Evolutionary conservation across 2,113 vertebrate species (phyloP).

Genomic region (Corythoichthys haematopterus): DNA sequence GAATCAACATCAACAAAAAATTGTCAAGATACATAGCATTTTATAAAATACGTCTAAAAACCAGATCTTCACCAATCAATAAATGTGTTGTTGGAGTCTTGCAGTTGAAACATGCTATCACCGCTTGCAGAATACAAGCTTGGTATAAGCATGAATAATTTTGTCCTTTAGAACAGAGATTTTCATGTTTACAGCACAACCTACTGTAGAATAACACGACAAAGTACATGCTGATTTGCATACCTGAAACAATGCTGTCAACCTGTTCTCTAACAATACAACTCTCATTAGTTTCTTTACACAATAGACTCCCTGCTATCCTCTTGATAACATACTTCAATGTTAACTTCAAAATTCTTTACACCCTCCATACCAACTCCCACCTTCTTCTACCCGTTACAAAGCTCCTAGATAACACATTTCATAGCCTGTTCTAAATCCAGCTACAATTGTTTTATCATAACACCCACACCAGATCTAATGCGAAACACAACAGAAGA

Average conservation of each 20-base stretch:
- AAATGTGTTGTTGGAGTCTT: too few relatives aligned
- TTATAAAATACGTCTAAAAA: too few relatives aligned
- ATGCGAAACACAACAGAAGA: conserved; percentile 1
- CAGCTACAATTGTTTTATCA: conserved; percentile 7
- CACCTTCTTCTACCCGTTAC: conserved; percentile 1
- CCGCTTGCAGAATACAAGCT: too few relatives aligned
- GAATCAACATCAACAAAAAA: too few relatives aligned
- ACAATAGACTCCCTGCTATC: conserved; percentile 29
- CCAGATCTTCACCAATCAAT: too few relatives aligned
- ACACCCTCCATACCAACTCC: neutral
- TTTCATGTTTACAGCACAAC: neutral
- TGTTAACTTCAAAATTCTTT: conserved; percentile 13
- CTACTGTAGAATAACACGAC: conserved; percentile 6
- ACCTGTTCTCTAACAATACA: conserved; percentile 47
- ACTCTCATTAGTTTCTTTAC: conserved; percentile 52
- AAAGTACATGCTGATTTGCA: conserved; percentile 24
- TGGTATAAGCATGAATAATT: too few relatives aligned
- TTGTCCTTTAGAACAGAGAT: too few relatives aligned
- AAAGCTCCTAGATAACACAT: conserved; percentile 5
- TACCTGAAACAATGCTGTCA: conserved; percentile 46
- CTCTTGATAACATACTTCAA: conserved; percentile 28
- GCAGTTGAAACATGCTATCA: too few relatives aligned
- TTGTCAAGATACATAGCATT: too few relatives aligned
- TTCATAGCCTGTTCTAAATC: conserved; percentile 18
- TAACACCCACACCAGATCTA: conserved; percentile 3